phyloP scores from a whole-genome alignment of 2,797 vertebrate genomes.

The Cossypha niveicapilla region DNA sequence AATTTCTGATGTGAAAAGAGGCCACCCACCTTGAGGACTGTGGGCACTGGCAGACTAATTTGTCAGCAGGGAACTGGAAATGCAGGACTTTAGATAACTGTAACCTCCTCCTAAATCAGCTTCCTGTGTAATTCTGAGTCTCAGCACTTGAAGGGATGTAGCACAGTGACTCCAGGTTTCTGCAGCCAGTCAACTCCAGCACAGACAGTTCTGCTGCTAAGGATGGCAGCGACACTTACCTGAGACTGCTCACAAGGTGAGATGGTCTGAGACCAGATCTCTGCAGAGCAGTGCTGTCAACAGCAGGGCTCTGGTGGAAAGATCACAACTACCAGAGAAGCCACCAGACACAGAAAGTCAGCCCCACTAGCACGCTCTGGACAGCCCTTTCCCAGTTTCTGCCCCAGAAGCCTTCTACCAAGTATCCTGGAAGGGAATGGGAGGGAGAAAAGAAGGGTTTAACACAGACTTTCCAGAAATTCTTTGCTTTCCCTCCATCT shows the following conservation, averaged over 20 bases:
- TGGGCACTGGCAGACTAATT: not conserved
- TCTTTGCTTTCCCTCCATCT: not conserved
- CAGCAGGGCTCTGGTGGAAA: not conserved
- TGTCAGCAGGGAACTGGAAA: not conserved
- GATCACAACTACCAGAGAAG: not conserved
- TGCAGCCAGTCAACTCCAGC: not conserved
- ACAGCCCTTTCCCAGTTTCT: not conserved
- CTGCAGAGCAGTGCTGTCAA: not conserved
- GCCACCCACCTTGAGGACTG: not conserved
- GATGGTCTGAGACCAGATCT: not conserved
- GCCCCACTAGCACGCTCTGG: not conserved
- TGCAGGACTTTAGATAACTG: not conserved
- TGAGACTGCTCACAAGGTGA: not conserved
- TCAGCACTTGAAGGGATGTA: not conserved
- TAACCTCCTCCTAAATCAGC: not conserved
- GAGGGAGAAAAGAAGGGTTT: not conserved
- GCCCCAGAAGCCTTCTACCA: not conserved
- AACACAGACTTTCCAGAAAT: not conserved
- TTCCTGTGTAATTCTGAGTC: not conserved
- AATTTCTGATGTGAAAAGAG: not conserved
- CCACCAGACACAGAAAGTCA: not conserved
- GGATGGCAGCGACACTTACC: not conserved
- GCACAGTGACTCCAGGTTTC: not conserved
- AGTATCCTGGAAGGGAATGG: rapidly evolving
- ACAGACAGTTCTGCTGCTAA: not conserved